Conservation (phyloP, 2,888 invertebrate genomes). For the Malthinus seriepunctatus region DNA sequence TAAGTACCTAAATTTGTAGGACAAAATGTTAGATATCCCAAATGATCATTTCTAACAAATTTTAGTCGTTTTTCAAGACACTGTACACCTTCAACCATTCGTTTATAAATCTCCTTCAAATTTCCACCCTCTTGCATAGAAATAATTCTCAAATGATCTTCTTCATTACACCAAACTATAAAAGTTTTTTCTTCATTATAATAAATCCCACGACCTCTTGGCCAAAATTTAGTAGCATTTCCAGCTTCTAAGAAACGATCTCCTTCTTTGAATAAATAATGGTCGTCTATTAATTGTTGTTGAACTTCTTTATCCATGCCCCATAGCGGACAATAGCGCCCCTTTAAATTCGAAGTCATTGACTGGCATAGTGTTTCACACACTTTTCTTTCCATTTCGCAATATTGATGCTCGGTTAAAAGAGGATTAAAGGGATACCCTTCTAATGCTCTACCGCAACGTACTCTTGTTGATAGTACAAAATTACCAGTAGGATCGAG, state of each 20-base stretch:
- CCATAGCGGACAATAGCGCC: slow-evolving; percentile 88
- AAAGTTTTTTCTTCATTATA: slow-evolving; percentile 95
- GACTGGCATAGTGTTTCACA: slow-evolving; percentile 42
- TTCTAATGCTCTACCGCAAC: slow-evolving; percentile 64
- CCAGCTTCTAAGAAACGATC: slow-evolving; percentile 87
- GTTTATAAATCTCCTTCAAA: slow-evolving; percentile 72
- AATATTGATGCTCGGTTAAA: slow-evolving; percentile 65
- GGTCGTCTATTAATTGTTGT: slow-evolving; percentile 93
- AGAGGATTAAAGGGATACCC: slow-evolving; percentile 73
- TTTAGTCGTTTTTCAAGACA: slow-evolving; percentile 57
- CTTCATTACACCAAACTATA: slow-evolving; percentile 96
- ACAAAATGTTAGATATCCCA: slow-evolving; percentile 74
- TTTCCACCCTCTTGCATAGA: slow-evolving; percentile 97
- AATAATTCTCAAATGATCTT: slow-evolving; percentile 96
- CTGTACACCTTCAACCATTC: slow-evolving; percentile 58
- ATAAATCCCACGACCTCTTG: slow-evolving; percentile 90
- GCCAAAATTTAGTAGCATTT: slow-evolving; percentile 95
- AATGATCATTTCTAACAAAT: slow-evolving; percentile 62
- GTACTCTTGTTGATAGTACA: slow-evolving; percentile 68
- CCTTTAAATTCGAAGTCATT: slow-evolving; percentile 74
- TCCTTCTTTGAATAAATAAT: slow-evolving; percentile 97
- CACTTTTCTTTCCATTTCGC: slow-evolving; percentile 63
- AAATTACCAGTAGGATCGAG: slow-evolving; percentile 63
- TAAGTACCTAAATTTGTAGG: slow-evolving; percentile 68
- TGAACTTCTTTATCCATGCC: slow-evolving; percentile 93